Evolutionary conservation across 2,113 vertebrate species (phyloP), one percentile per base, ranked within the genome.

Genomic region (Sterna hirundo): DNA sequence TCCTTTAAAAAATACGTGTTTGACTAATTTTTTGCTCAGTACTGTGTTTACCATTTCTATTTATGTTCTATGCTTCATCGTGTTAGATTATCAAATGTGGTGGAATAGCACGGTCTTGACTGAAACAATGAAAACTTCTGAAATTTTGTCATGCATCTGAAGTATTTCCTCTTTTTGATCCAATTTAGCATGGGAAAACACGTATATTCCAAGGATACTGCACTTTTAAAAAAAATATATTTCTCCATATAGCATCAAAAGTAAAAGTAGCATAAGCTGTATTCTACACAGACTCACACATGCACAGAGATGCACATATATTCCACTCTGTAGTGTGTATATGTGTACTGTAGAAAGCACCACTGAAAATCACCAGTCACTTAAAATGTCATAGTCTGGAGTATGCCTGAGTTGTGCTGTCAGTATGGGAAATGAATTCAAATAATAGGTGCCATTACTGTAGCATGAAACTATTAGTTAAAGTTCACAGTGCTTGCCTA

Each of bases 401-500:
- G 81, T 94, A 94, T 76, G 90, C 89, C 76, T 88, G 94, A 91
- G 77, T 94, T 97, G 36, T 93, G n/a, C 78, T 96, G 76, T 84
- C 74, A 96, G 47, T 64, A 77, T 93, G 65, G 85, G 82, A 95
- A 97, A 91, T 42, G 90, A 93, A 96, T 93, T 97, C 79, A 96
- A 94, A 77, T 96, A 97, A 96, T 92, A 97, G 68, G 25, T 95
- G 95, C 42, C 94, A 94, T 97, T 90, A 89, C n/a, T 77, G 74
- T 85, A 90, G 65, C 85, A 92, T 88, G 94, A 97, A 96, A 97
- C 93, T 95, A 77, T 95, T 92, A 92, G 83, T 83, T 96, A 95
- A 97, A 97, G 96, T 97, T 98, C 97, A 95, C n/a, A 29, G 64
- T 89, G 69, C 62, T 93, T 97, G 84, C 93, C 49, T 95, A 80